phyloP scores from a whole-genome alignment of 2,113 vertebrate genomes.

The Ciconia boyciana region DNA sequence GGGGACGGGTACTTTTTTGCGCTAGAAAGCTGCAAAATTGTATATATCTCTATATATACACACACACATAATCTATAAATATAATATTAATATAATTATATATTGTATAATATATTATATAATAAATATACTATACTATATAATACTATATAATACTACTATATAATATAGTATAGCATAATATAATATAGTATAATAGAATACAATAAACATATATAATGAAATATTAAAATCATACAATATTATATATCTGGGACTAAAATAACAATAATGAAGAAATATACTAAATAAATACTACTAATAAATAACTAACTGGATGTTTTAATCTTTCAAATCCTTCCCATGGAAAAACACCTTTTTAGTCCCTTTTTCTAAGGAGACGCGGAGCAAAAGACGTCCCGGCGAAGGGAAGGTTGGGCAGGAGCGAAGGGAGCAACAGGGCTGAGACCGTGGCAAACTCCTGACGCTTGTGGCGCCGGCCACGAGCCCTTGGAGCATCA shows the following conservation, averaged over 20 bases:
- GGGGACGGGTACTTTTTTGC: not conserved
- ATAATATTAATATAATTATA: not conserved
- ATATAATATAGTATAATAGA: no score
- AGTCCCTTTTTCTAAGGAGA: not conserved
- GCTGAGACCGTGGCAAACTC: not conserved
- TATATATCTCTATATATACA: no score
- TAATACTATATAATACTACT: not conserved
- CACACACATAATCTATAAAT: not conserved
- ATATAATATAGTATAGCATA: no score
- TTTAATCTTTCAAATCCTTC: not conserved
- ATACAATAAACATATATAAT: rapidly evolving
- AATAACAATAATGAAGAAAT: no score
- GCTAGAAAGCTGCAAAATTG: not conserved
- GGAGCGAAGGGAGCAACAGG: no score
- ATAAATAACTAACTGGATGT: rapidly evolving
- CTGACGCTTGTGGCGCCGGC: rapidly evolving
- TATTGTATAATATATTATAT: no score
- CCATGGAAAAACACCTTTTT: not conserved
- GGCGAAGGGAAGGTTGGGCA: not conserved
- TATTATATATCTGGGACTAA: rapidly evolving
- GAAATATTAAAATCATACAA: not conserved
- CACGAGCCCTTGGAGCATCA: not conserved
- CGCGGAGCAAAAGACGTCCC: rapidly evolving
- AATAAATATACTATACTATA: not conserved
- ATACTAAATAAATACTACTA: rapidly evolving